Base-by-base conservation (phyloP, 2,113 vertebrate genomes). In the Podocnemis expansa region DNA sequence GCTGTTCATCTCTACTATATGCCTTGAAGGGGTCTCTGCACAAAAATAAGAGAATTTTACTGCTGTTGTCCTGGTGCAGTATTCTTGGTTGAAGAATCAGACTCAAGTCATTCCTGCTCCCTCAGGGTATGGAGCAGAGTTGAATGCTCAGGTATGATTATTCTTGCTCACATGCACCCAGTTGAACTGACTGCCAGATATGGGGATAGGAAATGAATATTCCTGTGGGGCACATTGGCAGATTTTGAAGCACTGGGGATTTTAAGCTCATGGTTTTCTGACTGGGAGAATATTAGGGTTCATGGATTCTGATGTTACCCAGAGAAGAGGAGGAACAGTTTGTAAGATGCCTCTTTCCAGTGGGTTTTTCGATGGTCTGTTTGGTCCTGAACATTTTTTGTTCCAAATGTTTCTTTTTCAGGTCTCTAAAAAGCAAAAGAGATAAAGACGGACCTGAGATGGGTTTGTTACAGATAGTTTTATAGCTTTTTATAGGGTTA, bases 61-160 rank as follows among this genome's bases (percentile, higher is more conserved):
- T 89, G 91, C 88, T 95, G 91, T 93, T 91, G 94, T 95, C 84
- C 89, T 93, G 78, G 89, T 93, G 89, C 84, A 95, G 81, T 54
- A 73, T 83, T 89, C 87, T 86, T 78, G 89, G 95, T 85, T 80
- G 56, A 78, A 49, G 94, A 93, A 91, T 3, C 88, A 91, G 89
- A 49, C 67, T 0, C 4, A 78, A 93, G 73, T 73, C 12, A 92
- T 80, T 91, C 82, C 94, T 17, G 1, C 82, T 2, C 25, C 94
- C 89, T 92, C 56, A 78, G 85, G 85, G 80, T 63, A 83, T 13
- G 73, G 75, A 83, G 78, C 2, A 84, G 85, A 90, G 93, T 85
- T 95, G 85, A 76, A 56, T 2, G 56, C 87, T 84, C 1, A 0
- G 1, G 70, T 89, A 83, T 90, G 92, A 95, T 89, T 85, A 73